These are phyloP conservation scores for Rugalucina vietnamica DNA, from an alignment of 2,888 invertebrate genomes.

Conservation along the genomic window DNA sequence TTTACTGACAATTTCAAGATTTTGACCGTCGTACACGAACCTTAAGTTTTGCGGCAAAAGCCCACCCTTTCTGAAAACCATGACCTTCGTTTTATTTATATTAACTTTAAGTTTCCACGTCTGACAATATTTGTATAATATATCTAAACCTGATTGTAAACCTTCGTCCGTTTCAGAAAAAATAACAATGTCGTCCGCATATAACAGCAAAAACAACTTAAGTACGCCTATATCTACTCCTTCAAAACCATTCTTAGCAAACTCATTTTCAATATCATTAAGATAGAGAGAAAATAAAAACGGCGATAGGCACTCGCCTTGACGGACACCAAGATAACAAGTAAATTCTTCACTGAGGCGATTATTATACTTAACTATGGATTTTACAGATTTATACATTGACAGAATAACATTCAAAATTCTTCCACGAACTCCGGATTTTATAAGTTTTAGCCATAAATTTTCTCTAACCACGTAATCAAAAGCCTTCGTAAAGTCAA, in stretches of 20 bases:
- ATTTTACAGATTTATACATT: constrained; percentile 28
- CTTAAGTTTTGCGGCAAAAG: not conserved
- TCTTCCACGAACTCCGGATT: constrained; percentile 29
- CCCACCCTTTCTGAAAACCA: constrained; percentile 17
- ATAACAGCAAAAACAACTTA: not conserved
- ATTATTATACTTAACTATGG: not conserved
- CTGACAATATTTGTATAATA: not conserved
- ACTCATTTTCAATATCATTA: constrained; percentile 13
- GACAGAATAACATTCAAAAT: constrained; percentile 11
- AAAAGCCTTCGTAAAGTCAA: constrained; percentile 44
- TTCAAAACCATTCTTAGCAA: not conserved
- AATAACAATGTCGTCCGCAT: not conserved
- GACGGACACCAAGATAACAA: constrained; percentile 15
- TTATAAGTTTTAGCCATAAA: constrained; percentile 37
- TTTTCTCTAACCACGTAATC: constrained; percentile 29
- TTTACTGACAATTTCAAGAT: too few relatives aligned
- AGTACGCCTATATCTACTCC: constrained; percentile 5
- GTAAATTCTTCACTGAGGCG: not conserved
- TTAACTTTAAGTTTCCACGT: constrained; percentile 4
- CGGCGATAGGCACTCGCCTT: constrained; percentile 20
- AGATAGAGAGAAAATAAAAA: constrained; percentile 17
- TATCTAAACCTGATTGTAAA: not conserved
- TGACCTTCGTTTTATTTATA: not conserved
- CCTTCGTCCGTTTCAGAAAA: not conserved
- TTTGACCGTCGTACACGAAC: not conserved